Base-by-base conservation (phyloP, 2,113 vertebrate genomes). In the Onychostruthus taczanowskii region DNA sequence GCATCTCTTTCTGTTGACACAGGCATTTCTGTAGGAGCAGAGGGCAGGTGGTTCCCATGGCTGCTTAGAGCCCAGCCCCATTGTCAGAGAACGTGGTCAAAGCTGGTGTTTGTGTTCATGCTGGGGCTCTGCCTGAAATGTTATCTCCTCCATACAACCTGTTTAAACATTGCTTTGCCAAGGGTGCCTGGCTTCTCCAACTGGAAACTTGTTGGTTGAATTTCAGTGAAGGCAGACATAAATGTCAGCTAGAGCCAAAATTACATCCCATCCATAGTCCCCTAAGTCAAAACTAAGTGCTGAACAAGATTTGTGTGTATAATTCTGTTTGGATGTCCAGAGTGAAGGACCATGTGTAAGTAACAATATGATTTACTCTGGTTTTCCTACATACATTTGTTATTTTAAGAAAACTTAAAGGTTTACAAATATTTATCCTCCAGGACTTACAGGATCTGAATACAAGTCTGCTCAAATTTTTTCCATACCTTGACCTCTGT, bases 341-440 rank as follows among this genome's bases (percentile, higher is more conserved):
- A 86, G 27, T 26, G 64, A 93, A 87, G 62, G 27, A 73, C 28
- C 1, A 1, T 16, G 28, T 59, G 30, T 73, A 69, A 73, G n/a
- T 47, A 84, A 37, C 59, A 85, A 35, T 56, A 44, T 52, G 16
- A 74, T 77, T 91, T 93, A 55, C 22, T 46, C 55, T 77, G 1
- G 0, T 90, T 85, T 88, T 78, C 68, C 52, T 90, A 61, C 52
- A 59, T 49, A 52, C 15, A 18, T 84, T 80, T 85, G 43, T 77
- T 94, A 72, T 84, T 92, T 90, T 81, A 90, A 52, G 37, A 90
- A 81, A 87, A 64, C 6, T 41, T 84, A 2, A 31, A 30, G 11
- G 28, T 66, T 95, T 90, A 90, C 83, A 84, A 86, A 89, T 87
- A 92, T 90, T 94, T 93, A 37, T 82, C 31, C 14, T 82, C 24